Evolutionary conservation across 2,888 invertebrate species (phyloP), one percentile per base, ranked within the genome.

Genomic region (Dione juno): DNA sequence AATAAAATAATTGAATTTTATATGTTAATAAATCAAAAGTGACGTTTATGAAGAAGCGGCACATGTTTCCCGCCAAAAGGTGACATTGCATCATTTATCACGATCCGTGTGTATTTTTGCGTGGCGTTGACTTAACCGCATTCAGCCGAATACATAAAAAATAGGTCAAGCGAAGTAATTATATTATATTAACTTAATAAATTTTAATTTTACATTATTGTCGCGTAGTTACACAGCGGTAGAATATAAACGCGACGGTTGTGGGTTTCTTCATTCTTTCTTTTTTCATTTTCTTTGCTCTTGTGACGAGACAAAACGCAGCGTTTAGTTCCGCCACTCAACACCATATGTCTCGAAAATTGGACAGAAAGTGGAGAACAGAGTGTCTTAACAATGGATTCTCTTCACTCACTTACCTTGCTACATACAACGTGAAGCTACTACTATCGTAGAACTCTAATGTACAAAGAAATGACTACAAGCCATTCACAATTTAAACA

Each of bases 51-150:
- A 66, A 70, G 52, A 66, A 52, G 45, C 59, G 66, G 66, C 66
- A 61, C 61, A 57, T 69, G 59, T 70, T 57, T 70, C 37, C 59
- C 66, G 66, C 66, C 66, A 70, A 59, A 53, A 70, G 43, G 37
- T 70, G 69, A 66, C 66, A 66, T 58, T 28, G 7, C 65, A 43
- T 52, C 59, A 70, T 67, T 58, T n/a, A 67, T 67, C 66, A 67
- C 37, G 37, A 50, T 40, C 52, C 57, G 28, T 50, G 19, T 50
- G 19, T 64, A 61, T 61, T 61, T 61, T 61, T 61, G 45, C 45
- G 37, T 41, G 68, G 45, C 53, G 53, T 63, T 45, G 68, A 53
- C 45, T 43, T 61, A 45, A 63, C 53, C 43, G 28, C 43, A 68
- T 68, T 54, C 61, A 54, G 45, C 63, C 53, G 13, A 16, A 16